Conservation (phyloP, 2,888 invertebrate genomes). For the Dione juno region DNA sequence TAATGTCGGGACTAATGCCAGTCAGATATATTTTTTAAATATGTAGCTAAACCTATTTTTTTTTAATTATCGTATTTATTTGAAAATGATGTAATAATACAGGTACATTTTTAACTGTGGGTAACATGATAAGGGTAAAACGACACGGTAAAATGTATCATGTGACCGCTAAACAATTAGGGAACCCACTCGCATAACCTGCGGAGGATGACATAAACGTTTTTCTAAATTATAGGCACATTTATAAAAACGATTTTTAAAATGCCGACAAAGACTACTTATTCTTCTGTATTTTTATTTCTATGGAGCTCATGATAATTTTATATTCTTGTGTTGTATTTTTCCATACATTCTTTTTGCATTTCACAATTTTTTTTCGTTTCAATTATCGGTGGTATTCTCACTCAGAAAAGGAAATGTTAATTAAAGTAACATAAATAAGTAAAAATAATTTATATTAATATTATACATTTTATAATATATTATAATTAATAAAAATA, state of each 20-base stretch:
- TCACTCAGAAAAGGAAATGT: no score
- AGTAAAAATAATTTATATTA: no score
- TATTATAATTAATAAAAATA: no score
- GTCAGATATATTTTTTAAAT: not conserved
- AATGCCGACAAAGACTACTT: not conserved
- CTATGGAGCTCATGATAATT: not conserved
- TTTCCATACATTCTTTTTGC: no score
- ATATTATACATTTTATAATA: no score
- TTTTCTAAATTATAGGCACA: slow-evolving; percentile 26
- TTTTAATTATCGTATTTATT: not conserved
- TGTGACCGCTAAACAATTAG: slow-evolving; percentile 37
- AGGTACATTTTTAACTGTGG: slow-evolving; percentile 18
- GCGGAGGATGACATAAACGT: slow-evolving; percentile 16
- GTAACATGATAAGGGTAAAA: slow-evolving; percentile 27
- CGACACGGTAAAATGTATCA: slow-evolving; percentile 32
- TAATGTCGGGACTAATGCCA: no score
- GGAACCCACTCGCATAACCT: slow-evolving; percentile 24
- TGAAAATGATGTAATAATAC: slow-evolving; percentile 10
- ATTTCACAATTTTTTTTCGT: no score
- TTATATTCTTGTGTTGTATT: not conserved
- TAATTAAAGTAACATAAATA: no score
- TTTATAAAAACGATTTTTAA: slow-evolving; percentile 16
- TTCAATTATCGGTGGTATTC: no score
- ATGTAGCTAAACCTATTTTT: not conserved
- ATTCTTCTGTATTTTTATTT: not conserved